A percentile compares a stretch with the other conserved stretches of the same genome.
These are phyloP conservation scores for Lethenteron reissneri DNA, from an alignment of 2,113 vertebrate species.

Conservation along the genomic window DNA sequence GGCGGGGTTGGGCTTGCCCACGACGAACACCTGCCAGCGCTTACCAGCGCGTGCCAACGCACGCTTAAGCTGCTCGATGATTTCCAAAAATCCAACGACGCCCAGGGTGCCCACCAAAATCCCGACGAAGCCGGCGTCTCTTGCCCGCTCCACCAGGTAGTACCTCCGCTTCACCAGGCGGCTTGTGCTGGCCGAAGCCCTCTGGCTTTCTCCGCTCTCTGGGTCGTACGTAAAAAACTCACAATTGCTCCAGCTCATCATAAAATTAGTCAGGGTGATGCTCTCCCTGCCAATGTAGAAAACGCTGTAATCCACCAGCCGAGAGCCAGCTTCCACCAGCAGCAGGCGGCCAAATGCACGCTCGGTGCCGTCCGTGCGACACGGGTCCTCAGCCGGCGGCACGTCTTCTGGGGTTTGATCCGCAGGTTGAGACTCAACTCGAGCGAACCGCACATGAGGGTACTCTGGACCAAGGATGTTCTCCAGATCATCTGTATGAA, in stretches of 20 bases:
- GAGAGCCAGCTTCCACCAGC: constrained; percentile 15
- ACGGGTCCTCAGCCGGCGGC: constrained; percentile 8
- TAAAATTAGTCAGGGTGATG: constrained; percentile 47
- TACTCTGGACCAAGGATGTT: constrained; percentile 24
- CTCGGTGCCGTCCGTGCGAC: constrained; percentile 9
- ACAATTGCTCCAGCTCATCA: constrained; percentile 65
- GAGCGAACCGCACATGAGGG: constrained; percentile 32
- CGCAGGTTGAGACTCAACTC: constrained; percentile 17
- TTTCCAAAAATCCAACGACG: constrained; percentile 33
- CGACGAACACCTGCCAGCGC: constrained; percentile 59
- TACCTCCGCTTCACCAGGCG: constrained; percentile 51
- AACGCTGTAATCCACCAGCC: constrained; percentile 34
- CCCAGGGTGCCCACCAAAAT: constrained; percentile 69
- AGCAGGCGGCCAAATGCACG: constrained; percentile 39
- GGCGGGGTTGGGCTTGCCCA: constrained; percentile 64
- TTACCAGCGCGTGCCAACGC: constrained; percentile 43
- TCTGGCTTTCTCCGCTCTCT: constrained; percentile 22
- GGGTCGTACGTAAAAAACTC: constrained; percentile 59
- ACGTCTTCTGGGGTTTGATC: not conserved
- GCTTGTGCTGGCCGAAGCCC: constrained; percentile 35
- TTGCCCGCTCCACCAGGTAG: constrained; percentile 63
- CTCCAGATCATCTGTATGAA: constrained; percentile 25
- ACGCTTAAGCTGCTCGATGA: constrained; percentile 48
- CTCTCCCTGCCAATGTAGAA: constrained; percentile 60
- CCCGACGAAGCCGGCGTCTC: constrained; percentile 59